phyloP scores from a whole-genome alignment of 2,113 vertebrate species.

The Steatornis caripensis region DNA sequence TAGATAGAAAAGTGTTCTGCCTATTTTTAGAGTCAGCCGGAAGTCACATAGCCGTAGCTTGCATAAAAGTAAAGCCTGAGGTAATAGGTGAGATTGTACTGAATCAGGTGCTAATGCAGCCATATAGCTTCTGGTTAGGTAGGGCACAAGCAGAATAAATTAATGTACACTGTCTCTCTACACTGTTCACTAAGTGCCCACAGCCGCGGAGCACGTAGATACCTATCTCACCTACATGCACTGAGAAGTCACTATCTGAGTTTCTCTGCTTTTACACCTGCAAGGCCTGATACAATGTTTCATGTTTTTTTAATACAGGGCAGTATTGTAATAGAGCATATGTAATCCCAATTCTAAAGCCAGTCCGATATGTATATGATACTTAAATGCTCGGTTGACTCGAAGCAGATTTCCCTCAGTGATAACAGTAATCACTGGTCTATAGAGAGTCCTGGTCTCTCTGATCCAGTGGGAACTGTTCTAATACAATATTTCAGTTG shows the following conservation, averaged over 20 bases:
- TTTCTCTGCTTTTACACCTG: neutral
- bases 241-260: neutral
- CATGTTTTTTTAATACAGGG: neutral
- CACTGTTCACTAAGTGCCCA: no score
- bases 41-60: neutral
- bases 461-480: neutral
- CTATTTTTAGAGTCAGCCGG: neutral
- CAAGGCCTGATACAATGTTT: neutral
- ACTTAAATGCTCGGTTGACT: neutral
- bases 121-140: neutral
- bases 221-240: fast-evolving
- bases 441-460: neutral
- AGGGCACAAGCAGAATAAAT: neutral
- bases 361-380: neutral
- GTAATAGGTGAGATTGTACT: neutral
- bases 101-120: neutral
- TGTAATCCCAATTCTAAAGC: neutral
- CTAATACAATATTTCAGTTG: neutral
- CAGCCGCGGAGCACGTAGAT: neutral
- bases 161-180: fast-evolving
- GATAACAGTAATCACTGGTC: neutral
- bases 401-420: neutral
- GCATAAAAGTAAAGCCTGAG: neutral
- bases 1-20: neutral
- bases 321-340: neutral